Base-by-base conservation (phyloP, 2,113 vertebrate genomes). In the Pteronura brasiliensis region DNA sequence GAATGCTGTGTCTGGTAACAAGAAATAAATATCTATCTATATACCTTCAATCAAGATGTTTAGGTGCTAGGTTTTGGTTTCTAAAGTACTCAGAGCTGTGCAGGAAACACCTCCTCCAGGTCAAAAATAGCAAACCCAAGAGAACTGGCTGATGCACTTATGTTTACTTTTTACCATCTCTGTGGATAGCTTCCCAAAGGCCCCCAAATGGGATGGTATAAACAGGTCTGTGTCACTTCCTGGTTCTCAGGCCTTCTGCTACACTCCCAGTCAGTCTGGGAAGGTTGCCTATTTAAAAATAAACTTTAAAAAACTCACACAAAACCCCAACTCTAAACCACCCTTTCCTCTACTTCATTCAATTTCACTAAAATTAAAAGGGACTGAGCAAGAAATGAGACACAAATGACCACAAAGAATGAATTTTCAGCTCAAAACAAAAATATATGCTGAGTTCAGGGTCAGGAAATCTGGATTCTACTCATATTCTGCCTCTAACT, bases 221-320 rank as follows among this genome's bases (percentile, higher is more conserved):
- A 98, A 98, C 94, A 98, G 97, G 98, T 98, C 91, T 83, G 95
- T 97, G 97, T 97, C 83, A 93, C 95, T 97, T 97, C 93, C 95
- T 96, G 76, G 55, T 95, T 98, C 95, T 96, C 93, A 97, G 88
- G 92, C 96, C 96, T 63, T 89, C 95, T 96, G 96, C 88, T 96
- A 65, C 90, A 97, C 93, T 97, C 94, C 90, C 94, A 94, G 96
- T 95, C 88, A 91, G 95, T 89, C 97, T 97, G 96, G 98, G 97
- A 98, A 97, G 87, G 13, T 61, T 97, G 98, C 96, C 97, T 97
- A 85, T 96, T 98, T 98, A 97, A 98, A 98, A 98, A 97, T 98
- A 98, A 98, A 98, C 96, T 94, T 80, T 92, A 96, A 96, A 98
- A 77, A 96, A 83, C 71, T 97, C 91, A 97, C 92, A 85, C 18